Percentiles rank a stretch among this genome's conserved stretches.
These are phyloP conservation scores for Perognathus longimembris DNA, from an alignment of 2,113 vertebrate genomes.

Conservation along the genomic window DNA sequence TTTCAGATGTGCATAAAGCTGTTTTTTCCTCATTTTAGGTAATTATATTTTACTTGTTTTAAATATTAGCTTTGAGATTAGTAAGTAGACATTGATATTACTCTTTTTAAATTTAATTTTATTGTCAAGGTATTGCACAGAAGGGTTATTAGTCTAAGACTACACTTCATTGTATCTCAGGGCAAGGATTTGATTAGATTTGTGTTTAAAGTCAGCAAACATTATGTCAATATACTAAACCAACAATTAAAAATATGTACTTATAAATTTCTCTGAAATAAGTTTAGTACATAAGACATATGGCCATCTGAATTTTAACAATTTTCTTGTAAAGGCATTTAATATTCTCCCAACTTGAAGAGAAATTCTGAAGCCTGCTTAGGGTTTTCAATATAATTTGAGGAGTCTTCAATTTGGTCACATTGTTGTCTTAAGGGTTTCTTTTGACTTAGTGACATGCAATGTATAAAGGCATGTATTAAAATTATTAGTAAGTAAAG, in stretches of 20 bases:
- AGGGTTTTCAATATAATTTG: background rate
- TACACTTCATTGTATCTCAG: background rate
- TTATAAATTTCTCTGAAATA: conserved; percentile 51
- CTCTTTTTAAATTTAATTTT: too few species aligned
- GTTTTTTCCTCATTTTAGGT: conserved; percentile 24
- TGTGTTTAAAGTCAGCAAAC: conserved; percentile 20
- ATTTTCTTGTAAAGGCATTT: conserved; percentile 34
- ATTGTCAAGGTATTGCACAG: too few species aligned
- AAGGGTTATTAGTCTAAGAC: too few species aligned
- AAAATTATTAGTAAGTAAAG: background rate
- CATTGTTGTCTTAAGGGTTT: conserved; percentile 14
- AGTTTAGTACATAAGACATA: background rate
- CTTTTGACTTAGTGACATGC: conserved; percentile 28
- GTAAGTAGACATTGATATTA: conserved; percentile 36
- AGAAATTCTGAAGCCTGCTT: background rate
- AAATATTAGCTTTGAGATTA: background rate
- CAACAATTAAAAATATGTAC: background rate
- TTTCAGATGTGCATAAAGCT: conserved; percentile 5
- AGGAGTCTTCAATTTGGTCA: background rate
- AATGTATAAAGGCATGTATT: background rate
- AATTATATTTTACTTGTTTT: background rate
- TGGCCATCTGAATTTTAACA: background rate
- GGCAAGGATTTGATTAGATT: conserved; percentile 1
- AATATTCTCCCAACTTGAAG: background rate
- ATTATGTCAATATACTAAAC: background rate